These are phyloP conservation scores for Philopedon plagiatum DNA, from an alignment of 2,888 invertebrate species.

Conservation along the genomic window DNA sequence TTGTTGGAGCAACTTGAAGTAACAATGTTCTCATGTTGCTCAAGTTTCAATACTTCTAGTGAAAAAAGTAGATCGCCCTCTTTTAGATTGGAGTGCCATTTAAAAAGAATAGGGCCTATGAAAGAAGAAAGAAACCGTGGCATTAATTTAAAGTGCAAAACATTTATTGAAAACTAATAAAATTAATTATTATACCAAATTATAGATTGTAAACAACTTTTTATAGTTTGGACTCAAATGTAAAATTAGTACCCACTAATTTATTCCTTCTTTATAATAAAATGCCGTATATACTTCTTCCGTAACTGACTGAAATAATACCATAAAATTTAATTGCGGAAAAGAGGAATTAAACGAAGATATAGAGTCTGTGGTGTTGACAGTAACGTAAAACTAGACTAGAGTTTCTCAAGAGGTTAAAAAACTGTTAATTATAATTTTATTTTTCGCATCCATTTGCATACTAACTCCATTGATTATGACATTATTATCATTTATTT, in stretches of 20 bases:
- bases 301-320: constrained; percentile 2
- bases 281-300: background rate
- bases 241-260: background rate
- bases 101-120: too few relatives aligned
- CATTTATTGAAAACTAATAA: too few relatives aligned
- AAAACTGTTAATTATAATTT: constrained; percentile 4
- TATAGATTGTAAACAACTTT: background rate
- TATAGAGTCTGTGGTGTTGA: background rate
- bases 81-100: too few relatives aligned
- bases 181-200: too few relatives aligned
- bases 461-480: background rate
- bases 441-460: constrained; percentile 2
- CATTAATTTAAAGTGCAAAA: too few relatives aligned
- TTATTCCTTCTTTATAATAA: background rate
- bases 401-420: constrained; percentile 7
- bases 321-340: constrained; percentile 9
- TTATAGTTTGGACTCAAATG: background rate
- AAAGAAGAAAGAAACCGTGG: too few relatives aligned
- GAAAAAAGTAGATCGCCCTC: too few relatives aligned
- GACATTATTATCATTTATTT: constrained; percentile 4
- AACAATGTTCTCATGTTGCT: too few relatives aligned
- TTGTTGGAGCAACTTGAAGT: too few relatives aligned
- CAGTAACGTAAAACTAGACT: constrained; percentile 10
- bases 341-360: background rate
- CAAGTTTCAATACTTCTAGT: too few relatives aligned